Conservation (phyloP, 2,113 vertebrate species). For the Oceanites oceanicus region DNA sequence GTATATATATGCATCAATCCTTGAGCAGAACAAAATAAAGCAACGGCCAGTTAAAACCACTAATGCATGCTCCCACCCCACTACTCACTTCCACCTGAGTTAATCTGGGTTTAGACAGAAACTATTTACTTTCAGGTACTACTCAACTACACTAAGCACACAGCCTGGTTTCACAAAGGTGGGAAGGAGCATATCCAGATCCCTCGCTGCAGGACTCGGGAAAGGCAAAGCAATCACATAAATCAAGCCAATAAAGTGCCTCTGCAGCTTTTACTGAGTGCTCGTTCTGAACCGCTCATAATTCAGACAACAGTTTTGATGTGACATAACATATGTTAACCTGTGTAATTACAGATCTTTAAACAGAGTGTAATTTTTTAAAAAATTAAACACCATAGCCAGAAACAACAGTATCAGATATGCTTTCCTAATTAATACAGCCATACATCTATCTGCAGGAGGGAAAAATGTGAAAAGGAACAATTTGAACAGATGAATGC, state of each 20-base stretch:
- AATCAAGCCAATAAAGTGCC: conserved; percentile 14
- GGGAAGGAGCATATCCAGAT: neutral
- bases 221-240: neutral
- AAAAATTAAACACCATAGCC: conserved; percentile 12
- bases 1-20: neutral
- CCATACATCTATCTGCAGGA: conserved; percentile 15
- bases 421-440: conserved; percentile 11
- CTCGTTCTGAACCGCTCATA: neutral
- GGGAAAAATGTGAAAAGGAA: neutral
- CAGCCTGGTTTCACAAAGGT: neutral
- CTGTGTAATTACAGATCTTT: conserved; percentile 49
- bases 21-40: neutral
- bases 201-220: neutral
- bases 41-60: neutral
- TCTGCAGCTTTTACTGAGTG: neutral
- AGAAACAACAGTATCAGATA: conserved; percentile 33
- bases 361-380: neutral
- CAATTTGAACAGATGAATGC: neutral
- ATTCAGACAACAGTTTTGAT: conserved; percentile 27
- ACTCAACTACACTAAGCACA: neutral
- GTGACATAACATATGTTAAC: conserved; percentile 56
- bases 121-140: neutral
- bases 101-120: neutral
- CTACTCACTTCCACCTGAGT: neutral
- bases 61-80: neutral